phyloP scores from a whole-genome alignment of 2,888 invertebrate species.

The Pristionchus entomophagus region DNA sequence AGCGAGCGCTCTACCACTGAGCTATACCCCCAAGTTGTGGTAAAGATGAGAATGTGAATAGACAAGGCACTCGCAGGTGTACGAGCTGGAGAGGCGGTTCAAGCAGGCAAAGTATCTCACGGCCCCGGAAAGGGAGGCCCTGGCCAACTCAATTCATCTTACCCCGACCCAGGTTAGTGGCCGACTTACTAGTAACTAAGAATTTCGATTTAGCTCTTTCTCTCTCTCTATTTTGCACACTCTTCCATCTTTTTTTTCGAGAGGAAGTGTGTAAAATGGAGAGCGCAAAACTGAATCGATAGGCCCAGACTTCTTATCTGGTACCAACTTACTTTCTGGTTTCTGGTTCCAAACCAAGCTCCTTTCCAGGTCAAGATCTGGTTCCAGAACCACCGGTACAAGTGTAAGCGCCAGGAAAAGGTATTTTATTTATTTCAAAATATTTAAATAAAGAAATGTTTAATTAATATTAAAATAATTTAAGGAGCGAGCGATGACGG shows the following conservation, averaged over 20 bases:
- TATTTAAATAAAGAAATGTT: background rate
- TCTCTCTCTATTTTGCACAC: background rate
- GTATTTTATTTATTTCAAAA: background rate
- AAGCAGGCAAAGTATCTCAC: slow-evolving; percentile 50
- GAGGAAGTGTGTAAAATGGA: background rate
- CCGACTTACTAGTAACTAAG: background rate
- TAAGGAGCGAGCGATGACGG: slow-evolving; percentile 61
- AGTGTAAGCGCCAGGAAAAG: slow-evolving; percentile 65
- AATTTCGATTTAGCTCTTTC: too few species aligned
- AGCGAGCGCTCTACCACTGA: slow-evolving; percentile 46
- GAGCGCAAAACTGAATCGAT: background rate
- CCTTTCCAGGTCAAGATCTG: slow-evolving; percentile 63
- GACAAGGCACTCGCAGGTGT: slow-evolving; percentile 10
- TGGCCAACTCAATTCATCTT: slow-evolving; percentile 48
- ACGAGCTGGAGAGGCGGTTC: slow-evolving; percentile 47
- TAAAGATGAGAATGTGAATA: background rate
- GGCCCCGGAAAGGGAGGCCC: slow-evolving; percentile 47
- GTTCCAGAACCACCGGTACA: slow-evolving; percentile 69
- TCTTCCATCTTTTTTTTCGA: background rate
- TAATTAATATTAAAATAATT: background rate
- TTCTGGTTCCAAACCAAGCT: too few species aligned
- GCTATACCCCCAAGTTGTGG: slow-evolving; percentile 26
- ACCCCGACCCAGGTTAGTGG: slow-evolving; percentile 47
- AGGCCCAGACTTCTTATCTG: background rate
- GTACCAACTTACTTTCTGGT: background rate